Conservation (phyloP, 2,113 vertebrate species). For the Tetraodon nigroviridis region DNA sequence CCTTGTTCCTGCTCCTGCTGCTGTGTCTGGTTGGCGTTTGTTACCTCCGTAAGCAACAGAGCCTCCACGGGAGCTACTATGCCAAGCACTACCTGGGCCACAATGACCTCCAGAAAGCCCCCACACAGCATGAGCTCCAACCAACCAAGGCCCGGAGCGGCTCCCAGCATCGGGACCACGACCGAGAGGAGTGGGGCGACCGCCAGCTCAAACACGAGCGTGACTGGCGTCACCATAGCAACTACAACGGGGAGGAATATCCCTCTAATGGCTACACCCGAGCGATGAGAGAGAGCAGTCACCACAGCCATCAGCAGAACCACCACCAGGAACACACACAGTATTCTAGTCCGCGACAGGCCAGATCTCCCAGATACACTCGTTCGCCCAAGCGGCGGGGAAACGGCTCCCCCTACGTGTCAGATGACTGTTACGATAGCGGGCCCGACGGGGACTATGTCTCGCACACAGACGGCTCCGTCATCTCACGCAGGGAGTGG, state of each 20-base stretch:
- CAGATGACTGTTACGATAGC: slow-evolving; percentile 83
- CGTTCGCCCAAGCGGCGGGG: slow-evolving; percentile 53
- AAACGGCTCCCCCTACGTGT: slow-evolving; percentile 82
- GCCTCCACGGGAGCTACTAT: slow-evolving; percentile 93
- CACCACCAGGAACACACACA: slow-evolving; percentile 51
- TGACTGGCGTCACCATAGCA: slow-evolving; percentile 40
- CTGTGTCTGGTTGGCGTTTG: slow-evolving; percentile 82
- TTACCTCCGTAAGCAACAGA: slow-evolving; percentile 88
- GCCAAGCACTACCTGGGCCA: slow-evolving; percentile 92
- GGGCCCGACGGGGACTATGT: slow-evolving; percentile 91
- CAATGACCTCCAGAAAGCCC: slow-evolving; percentile 89
- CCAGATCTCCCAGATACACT: slow-evolving; percentile 75
- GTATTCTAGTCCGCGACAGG: slow-evolving; percentile 74
- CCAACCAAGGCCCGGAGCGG: slow-evolving; percentile 78
- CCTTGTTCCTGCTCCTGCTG: slow-evolving; percentile 88
- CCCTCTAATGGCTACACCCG: slow-evolving; percentile 72
- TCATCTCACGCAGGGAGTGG: slow-evolving; percentile 98
- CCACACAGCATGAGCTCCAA: slow-evolving; percentile 82
- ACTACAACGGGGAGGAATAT: slow-evolving; percentile 55
- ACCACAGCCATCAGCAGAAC: slow-evolving; percentile 55
- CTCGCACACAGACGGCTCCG: slow-evolving; percentile 93
- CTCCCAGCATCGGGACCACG: slow-evolving; percentile 78
- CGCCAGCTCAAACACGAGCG: slow-evolving; percentile 69
- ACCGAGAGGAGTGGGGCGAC: slow-evolving; percentile 91
- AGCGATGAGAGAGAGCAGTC: slow-evolving; percentile 68